These are phyloP conservation scores for Eupsilia transversa DNA, from an alignment of 2,888 invertebrate genomes.

Conservation along the genomic window DNA sequence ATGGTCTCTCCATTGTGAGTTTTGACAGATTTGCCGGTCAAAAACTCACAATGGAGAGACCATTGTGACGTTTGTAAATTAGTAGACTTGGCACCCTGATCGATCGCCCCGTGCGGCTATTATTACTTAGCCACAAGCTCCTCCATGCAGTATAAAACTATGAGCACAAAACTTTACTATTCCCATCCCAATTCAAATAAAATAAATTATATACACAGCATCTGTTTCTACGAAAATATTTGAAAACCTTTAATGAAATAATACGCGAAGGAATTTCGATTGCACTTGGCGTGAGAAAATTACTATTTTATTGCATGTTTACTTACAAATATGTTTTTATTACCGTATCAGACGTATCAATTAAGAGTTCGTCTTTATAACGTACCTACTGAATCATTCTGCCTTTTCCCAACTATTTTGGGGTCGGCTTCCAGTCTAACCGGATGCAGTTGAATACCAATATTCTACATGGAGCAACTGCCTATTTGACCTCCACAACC, in stretches of 20 bases:
- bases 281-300: slow-evolving; percentile 14
- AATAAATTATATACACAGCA: neutral
- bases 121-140: no score
- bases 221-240: slow-evolving; percentile 8
- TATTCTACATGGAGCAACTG: no score
- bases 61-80: neutral
- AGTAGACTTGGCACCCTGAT: no score
- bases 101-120: no score
- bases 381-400: no score
- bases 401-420: no score
- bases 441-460: no score
- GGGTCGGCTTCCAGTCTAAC: no score
- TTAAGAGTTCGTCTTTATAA: neutral
- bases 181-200: slow-evolving; percentile 13
- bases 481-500: no score
- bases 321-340: neutral
- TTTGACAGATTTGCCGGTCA: no score
- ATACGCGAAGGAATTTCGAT: slow-evolving; percentile 18
- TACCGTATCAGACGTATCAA: neutral
- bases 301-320: neutral
- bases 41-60: no score
- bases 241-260: slow-evolving; percentile 16
- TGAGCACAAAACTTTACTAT: slow-evolving; percentile 10
- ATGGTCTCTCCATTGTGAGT: no score
- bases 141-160: slow-evolving; percentile 21